These are phyloP conservation scores for Hucho hucho DNA, from an alignment of 2,113 vertebrate genomes.

Conservation along the genomic window DNA sequence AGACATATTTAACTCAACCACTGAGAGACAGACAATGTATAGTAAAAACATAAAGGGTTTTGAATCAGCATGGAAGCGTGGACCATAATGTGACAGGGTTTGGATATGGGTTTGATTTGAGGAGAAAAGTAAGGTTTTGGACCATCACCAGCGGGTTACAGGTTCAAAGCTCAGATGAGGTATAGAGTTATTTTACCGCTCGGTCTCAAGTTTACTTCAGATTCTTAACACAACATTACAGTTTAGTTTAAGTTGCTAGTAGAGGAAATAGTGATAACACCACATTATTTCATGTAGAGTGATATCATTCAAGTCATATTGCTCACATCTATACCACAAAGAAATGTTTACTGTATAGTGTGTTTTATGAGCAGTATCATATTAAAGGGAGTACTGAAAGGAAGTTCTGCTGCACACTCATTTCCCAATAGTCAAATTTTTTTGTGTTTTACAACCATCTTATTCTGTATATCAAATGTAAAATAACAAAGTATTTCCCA, in stretches of 20 bases:
- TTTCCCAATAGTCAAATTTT: too few relatives aligned
- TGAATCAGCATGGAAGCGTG: not conserved
- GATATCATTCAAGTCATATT: not conserved
- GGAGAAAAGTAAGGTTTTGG: not conserved
- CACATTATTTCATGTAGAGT: not conserved
- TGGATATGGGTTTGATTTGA: conserved; percentile 13
- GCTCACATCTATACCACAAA: too few relatives aligned
- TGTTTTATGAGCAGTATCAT: too few relatives aligned
- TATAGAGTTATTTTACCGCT: not conserved
- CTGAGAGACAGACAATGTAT: conserved; percentile 18
- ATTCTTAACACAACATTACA: not conserved
- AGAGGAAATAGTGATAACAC: not conserved
- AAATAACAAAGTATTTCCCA: too few relatives aligned
- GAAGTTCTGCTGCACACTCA: too few relatives aligned
- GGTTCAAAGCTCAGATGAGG: conserved; percentile 12
- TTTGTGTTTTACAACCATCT: too few relatives aligned
- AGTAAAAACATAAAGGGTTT: conserved; percentile 5
- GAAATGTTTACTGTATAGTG: too few relatives aligned
- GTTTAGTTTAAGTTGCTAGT: not conserved
- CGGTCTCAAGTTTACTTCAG: conserved; percentile 8
- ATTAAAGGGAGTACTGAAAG: too few relatives aligned
- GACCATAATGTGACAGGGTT: conserved; percentile 3
- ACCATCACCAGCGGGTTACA: not conserved
- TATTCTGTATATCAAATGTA: too few relatives aligned
- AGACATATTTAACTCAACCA: conserved; percentile 33